These are phyloP conservation scores for Hemistola chrysoprasaria DNA, from an alignment of 2,888 invertebrate genomes.

Conservation along the genomic window DNA sequence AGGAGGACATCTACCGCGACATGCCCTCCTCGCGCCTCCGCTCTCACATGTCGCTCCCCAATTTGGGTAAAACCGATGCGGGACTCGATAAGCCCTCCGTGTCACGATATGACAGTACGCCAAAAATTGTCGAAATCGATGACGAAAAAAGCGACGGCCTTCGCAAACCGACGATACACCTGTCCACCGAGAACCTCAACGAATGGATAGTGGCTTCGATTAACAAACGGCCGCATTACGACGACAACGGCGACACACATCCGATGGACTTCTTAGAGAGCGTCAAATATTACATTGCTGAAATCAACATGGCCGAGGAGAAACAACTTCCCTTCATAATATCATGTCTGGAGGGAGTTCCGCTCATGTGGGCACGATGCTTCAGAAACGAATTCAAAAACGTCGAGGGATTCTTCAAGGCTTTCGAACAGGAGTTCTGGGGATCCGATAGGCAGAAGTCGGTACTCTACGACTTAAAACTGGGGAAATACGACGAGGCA, in stretches of 20 bases:
- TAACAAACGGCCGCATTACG: conserved; percentile 69
- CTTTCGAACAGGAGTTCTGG: conserved; percentile 76
- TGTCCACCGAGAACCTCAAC: conserved; percentile 63
- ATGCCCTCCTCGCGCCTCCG: conserved; percentile 73
- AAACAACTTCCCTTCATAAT: conserved; percentile 70
- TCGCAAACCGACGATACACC: conserved; percentile 46
- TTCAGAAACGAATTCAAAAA: conserved; percentile 67
- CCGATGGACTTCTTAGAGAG: conserved; percentile 75
- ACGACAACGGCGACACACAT: conserved; percentile 67
- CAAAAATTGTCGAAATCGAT: conserved; percentile 68
- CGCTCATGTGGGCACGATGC: conserved; percentile 75
- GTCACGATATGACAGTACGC: conserved; percentile 44
- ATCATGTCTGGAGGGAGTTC: conserved; percentile 71
- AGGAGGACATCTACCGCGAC: conserved; percentile 69
- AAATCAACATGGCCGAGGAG: conserved; percentile 61
- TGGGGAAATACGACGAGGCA: conserved; percentile 69
- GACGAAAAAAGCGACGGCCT: conserved; percentile 49
- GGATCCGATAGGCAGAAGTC: conserved; percentile 70
- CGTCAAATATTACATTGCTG: conserved; percentile 67
- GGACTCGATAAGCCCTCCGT: conserved; percentile 51
- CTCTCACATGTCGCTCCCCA: conserved; percentile 75
- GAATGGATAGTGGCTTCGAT: conserved; percentile 70
- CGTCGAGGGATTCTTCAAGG: conserved; percentile 57
- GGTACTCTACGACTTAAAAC: conserved; percentile 70
- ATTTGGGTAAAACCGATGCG: conserved; percentile 64